Evolutionary conservation across 2,888 invertebrate species (phyloP), one percentile per base, ranked within the genome.

Genomic region (Cataglyphis cursor): DNA sequence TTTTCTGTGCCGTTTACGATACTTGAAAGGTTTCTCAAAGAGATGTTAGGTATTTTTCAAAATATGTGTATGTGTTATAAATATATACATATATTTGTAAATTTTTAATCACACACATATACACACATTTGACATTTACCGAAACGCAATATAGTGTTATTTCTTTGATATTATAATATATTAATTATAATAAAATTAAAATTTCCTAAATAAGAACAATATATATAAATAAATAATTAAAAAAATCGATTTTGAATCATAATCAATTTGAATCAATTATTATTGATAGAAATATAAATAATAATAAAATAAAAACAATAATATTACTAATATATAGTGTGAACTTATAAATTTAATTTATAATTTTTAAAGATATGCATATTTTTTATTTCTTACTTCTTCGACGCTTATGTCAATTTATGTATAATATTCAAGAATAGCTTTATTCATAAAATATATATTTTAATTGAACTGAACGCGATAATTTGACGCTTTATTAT

Each of bases 1-100:
- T 80, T 80, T 80, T 80, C 48, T 80, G 57, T 68, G 8, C 68
- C 78, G 70, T 80, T 80, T 70, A 80, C 78, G 57, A 68, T 70
- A 80, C 59, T 78, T 68, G 44, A 80, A 80, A 70, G 44, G 48
- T 70, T 61, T 78, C 70, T 76, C 54, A 66, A 66, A 66, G 54
- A 44, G 24, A 78, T 68, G 57, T 35, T 70, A n/a, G 21, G 2
- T 61, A 44, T 66, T 76, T 76, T 54, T 6, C 38, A n/a, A 76
- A n/a, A 18, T 76, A 65, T 54, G 15, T 62, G 18, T 18, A 10
- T 9, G 38, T 41, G 41, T 12, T 41, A 41, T 44, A 48, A 9
- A n/a, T 44, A 64, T 65, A 48, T 48, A 48, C 0, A 35, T 15
- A 48, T 48, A 5, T 64, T 62, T n/a, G 3, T 24, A 4, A 15